Base-by-base conservation (phyloP, 2,888 invertebrate genomes). In the Acanthopleura granulata region DNA sequence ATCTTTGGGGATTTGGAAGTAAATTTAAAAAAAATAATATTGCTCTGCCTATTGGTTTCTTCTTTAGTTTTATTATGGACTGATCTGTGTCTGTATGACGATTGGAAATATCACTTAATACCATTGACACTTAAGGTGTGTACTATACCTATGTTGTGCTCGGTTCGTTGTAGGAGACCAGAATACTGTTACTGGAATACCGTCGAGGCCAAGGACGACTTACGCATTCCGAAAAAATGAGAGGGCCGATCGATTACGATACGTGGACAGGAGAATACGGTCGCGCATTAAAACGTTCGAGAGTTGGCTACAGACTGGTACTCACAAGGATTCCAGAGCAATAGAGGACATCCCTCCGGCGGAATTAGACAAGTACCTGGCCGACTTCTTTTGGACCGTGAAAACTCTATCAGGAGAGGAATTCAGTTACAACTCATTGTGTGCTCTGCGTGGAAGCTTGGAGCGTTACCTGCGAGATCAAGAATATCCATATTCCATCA, bases 301-400 rank as follows among this genome's bases (percentile, higher is more conserved):
- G 29, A 22, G 66, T 25, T 66, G 66, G 66, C 16, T 66, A 22
- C 66, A 66, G 66, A 66, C 22, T 16, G 25, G 25, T 6, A 18
- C 66, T 16, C 29, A 16, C 27, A 22, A 16, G 27, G 66, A 66
- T 22, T 66, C 16, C 29, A 66, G 66, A 66, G 27, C 66, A 22
- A 66, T 66, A 15, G 66, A 66, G 66, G 29, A 22, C 22, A 66
- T 66, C 22, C 66, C 66, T 15, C 66, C 66, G 25, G 66, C 18
- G 12, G 29, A 66, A 66, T 25, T 66, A 27, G 66, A 66, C 29
- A 27, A 22, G 25, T 66, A 66, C 14, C 29, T 66, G 66, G 66
- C 22, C 15, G 66, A 27, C 22, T 66, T 66, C 29, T 66, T 66
- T 27, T 3, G 3, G 22, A 66, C 18, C 12, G 66, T 66, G 15